Conservation (phyloP, 2,797 vertebrate genomes). For the Ataeniobius toweri region DNA sequence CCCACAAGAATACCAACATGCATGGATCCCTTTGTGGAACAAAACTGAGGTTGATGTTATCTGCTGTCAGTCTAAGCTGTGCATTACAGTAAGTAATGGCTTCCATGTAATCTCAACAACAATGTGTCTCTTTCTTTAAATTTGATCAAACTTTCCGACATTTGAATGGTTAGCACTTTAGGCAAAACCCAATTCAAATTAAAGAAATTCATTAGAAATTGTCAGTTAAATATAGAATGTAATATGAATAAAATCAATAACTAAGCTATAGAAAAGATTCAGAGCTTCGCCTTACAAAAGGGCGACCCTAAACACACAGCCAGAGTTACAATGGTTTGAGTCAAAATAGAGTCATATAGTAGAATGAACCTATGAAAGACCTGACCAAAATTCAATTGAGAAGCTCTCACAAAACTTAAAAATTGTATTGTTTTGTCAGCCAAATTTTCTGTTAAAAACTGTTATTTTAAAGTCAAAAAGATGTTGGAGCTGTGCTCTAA, state of each 20-base stretch:
- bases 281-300: neutral
- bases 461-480: neutral
- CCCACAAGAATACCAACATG: conserved; percentile 3
- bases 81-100: neutral
- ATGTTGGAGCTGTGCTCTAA: neutral
- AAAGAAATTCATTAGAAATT: neutral
- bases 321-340: too few species aligned
- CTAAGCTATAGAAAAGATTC: neutral
- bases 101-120: neutral
- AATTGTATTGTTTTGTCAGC: neutral
- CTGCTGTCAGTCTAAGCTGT: neutral
- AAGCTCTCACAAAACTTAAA: too few species aligned
- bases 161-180: neutral
- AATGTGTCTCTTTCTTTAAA: neutral
- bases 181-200: neutral
- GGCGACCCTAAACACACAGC: neutral
- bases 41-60: neutral
- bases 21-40: neutral
- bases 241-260: neutral
- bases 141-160: neutral
- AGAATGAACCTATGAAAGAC: too few species aligned
- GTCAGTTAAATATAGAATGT: neutral
- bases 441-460: neutral
- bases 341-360: too few species aligned
- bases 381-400: too few species aligned